Percentiles rank a stretch among this genome's conserved stretches.
Evolutionary conservation across 2,888 invertebrate genomes (phyloP).

Genomic region (Ceratothoa steindachneri): DNA sequence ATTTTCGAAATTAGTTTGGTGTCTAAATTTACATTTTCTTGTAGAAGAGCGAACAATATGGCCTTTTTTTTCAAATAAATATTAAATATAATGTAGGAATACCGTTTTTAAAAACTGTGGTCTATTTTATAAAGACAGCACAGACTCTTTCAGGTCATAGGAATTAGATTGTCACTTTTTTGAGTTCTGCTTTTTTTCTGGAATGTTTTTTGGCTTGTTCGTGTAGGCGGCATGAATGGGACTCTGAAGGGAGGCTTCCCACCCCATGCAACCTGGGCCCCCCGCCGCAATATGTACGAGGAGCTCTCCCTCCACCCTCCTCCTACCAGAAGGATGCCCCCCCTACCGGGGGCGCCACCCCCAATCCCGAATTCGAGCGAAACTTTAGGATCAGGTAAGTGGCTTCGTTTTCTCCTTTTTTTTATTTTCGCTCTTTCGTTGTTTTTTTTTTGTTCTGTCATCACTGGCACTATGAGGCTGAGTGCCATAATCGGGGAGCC

Average conservation of each 20-base stretch:
- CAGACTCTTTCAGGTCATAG: not conserved
- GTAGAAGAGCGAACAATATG: no score
- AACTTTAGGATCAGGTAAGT: conserved; percentile 48
- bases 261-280: conserved; percentile 74
- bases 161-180: not conserved
- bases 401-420: no score
- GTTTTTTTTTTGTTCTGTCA: no score
- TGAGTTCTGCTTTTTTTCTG: conserved; percentile 4
- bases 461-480: no score
- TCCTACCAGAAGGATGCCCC: conserved; percentile 50
- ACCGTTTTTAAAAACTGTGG: not conserved
- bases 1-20: no score
- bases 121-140: not conserved
- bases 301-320: conserved; percentile 66
- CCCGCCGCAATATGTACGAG: conserved; percentile 81
- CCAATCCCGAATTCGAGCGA: conserved; percentile 56
- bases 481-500: no score
- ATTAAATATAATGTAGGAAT: no score
- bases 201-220: conserved; percentile 14
- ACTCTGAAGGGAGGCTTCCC: conserved; percentile 55
- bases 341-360: conserved; percentile 64
- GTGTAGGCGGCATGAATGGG: conserved; percentile 16
- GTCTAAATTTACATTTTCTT: no score
- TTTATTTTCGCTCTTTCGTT: no score
- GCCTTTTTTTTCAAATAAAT: no score